Evolutionary conservation across 1,140 invertebrate genomes (phyloP).

Genomic region (Brachionus paranguensis): DNA sequence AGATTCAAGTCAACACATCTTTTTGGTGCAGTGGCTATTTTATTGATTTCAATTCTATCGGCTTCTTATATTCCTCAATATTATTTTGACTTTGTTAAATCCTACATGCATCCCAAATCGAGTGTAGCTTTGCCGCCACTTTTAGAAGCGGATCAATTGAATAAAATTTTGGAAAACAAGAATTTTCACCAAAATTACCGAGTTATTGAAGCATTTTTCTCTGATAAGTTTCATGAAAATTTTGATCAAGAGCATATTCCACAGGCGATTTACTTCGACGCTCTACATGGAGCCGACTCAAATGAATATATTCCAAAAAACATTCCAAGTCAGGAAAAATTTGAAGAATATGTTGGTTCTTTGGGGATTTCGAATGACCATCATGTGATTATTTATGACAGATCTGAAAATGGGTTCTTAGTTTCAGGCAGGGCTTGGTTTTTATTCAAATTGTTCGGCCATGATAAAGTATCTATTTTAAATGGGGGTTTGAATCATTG

Average conservation of each 20-base stretch:
- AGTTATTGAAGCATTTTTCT: background rate
- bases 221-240: background rate
- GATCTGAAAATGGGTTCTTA: constrained; percentile 42
- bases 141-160: background rate
- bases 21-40: background rate
- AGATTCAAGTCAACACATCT: background rate
- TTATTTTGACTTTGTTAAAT: background rate
- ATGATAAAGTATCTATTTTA: constrained; percentile 43
- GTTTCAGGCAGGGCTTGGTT: constrained; percentile 43
- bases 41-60: background rate
- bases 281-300: constrained; percentile 42
- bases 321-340: constrained; percentile 42
- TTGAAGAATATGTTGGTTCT: constrained; percentile 42
- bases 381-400: constrained; percentile 44
- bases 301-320: constrained; percentile 43
- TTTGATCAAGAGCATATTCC: constrained; percentile 43
- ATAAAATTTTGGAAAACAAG: background rate
- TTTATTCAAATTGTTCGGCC: constrained; percentile 45
- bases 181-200: background rate
- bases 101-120: background rate
- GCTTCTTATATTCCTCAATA: background rate
- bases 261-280: constrained; percentile 43
- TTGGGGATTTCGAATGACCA: constrained; percentile 42
- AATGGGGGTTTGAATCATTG: constrained; percentile 44
- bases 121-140: background rate